phyloP scores from a whole-genome alignment of 1,140 invertebrate genomes.

The Galleria mellonella region DNA sequence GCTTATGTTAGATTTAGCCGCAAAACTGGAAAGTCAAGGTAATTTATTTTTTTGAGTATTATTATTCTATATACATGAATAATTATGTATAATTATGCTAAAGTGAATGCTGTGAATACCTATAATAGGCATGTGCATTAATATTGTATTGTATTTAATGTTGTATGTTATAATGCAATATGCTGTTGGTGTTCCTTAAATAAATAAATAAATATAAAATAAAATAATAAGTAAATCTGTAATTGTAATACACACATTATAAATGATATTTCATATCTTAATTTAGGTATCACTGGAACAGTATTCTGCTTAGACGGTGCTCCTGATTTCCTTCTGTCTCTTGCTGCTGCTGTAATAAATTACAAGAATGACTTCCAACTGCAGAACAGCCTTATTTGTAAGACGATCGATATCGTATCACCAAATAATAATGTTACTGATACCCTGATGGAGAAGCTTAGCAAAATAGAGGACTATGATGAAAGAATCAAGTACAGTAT shows the following conservation, averaged over 20 bases:
- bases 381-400: slow-evolving; percentile 74
- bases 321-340: slow-evolving; percentile 72
- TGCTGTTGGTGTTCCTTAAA: too few relatives aligned
- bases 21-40: slow-evolving; percentile 75
- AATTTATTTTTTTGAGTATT: neutral
- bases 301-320: slow-evolving; percentile 77
- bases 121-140: too few relatives aligned
- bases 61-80: neutral
- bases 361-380: slow-evolving; percentile 65
- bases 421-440: slow-evolving; percentile 69
- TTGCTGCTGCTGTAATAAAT: slow-evolving; percentile 55
- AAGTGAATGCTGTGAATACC: too few relatives aligned
- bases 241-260: neutral
- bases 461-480: slow-evolving; percentile 73
- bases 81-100: too few relatives aligned
- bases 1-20: slow-evolving; percentile 74
- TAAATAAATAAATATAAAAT: too few relatives aligned
- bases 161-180: too few relatives aligned
- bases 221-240: neutral
- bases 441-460: slow-evolving; percentile 69
- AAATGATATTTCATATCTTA: neutral
- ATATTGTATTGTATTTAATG: too few relatives aligned
- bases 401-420: slow-evolving; percentile 70
- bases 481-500: slow-evolving; percentile 60
- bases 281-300: slow-evolving; percentile 68